Evolutionary conservation across 2,113 vertebrate species (phyloP), one percentile per base, ranked within the genome.

Genomic region (Gadus chalcogrammus): DNA sequence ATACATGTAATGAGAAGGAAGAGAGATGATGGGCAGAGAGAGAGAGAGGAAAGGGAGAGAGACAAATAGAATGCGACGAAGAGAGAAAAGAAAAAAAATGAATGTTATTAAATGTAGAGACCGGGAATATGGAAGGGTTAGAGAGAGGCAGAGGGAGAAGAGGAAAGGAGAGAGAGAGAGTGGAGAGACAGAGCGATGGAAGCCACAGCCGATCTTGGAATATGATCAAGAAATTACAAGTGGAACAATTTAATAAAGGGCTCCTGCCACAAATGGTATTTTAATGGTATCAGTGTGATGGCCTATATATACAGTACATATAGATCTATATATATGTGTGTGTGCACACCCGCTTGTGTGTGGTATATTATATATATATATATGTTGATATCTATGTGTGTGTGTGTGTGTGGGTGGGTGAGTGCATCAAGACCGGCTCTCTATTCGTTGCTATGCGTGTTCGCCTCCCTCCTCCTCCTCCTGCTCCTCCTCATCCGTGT

Each of bases 181-280:
- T 11, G 52, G 4, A 61, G 59, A 61, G 59, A 61, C 16, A 67
- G 55, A 56, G 42, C 20, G 2, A 20, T 58, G 17, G 55, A 58
- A 58, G 75, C 76, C 74, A 72, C 67, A 70, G 74, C 68, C 82
- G 77, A 75, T 76, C 72, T 75, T 86, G 79, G 84, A 85, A 80
- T 69, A 61, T 12, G 74, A 83, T 84, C 84, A 71, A 48, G 77
- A 82, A 75, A 17, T 81, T 81, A 70, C 61, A 82, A 74, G 76
- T 74, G 73, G 85, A 81, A 81, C 75, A 66, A 75, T 83, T 86
- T 79, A 81, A 77, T 72, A 73, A 77, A 85, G 76, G 35, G 2
- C 42, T 63, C 63, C 76, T 56, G 66, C 38, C 77, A 38, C 75
- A 80, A 87, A 73, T 77, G 76, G 70, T 70, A 60, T 74, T 61